phyloP scores from a whole-genome alignment of 2,888 invertebrate genomes.

The Branchellion lobata region DNA sequence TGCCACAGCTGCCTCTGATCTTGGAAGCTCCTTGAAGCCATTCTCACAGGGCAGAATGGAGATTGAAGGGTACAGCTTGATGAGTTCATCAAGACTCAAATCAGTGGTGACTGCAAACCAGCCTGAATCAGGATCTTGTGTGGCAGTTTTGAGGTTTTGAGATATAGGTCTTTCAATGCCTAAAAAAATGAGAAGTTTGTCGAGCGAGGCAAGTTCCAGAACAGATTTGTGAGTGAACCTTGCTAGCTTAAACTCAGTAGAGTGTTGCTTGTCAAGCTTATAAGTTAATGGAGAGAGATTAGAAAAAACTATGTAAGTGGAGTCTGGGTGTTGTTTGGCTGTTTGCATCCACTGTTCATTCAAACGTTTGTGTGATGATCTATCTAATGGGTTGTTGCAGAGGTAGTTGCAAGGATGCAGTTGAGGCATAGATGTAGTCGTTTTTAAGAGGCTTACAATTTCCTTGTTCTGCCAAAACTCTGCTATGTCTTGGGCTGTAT shows the following conservation, averaged over 20 bases:
- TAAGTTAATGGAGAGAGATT: constrained; percentile 54
- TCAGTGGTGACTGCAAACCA: constrained; percentile 58
- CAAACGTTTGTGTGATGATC: constrained; percentile 58
- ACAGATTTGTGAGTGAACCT: neutral
- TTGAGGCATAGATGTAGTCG: constrained; percentile 47
- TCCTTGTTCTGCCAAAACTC: constrained; percentile 59
- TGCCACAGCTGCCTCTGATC: constrained; percentile 57
- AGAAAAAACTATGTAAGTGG: constrained; percentile 57
- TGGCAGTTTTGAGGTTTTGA: constrained; percentile 53
- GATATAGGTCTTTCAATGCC: constrained; percentile 52
- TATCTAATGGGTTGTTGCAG: constrained; percentile 56
- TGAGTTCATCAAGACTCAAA: constrained; percentile 42
- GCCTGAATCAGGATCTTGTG: constrained; percentile 47
- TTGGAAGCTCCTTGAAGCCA: constrained; percentile 54
- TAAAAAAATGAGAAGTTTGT: constrained; percentile 54
- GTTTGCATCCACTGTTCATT: constrained; percentile 57
- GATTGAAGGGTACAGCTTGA: constrained; percentile 50
- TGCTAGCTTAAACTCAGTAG: neutral
- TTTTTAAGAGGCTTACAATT: constrained; percentile 52
- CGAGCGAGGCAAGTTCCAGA: neutral
- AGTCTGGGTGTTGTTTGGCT: constrained; percentile 52
- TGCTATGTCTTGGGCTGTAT: constrained; percentile 60
- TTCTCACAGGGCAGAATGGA: neutral
- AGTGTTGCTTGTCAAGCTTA: neutral
- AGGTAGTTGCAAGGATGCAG: constrained; percentile 55